phyloP scores from a whole-genome alignment of 2,113 vertebrate species.

The Alethe diademata region DNA sequence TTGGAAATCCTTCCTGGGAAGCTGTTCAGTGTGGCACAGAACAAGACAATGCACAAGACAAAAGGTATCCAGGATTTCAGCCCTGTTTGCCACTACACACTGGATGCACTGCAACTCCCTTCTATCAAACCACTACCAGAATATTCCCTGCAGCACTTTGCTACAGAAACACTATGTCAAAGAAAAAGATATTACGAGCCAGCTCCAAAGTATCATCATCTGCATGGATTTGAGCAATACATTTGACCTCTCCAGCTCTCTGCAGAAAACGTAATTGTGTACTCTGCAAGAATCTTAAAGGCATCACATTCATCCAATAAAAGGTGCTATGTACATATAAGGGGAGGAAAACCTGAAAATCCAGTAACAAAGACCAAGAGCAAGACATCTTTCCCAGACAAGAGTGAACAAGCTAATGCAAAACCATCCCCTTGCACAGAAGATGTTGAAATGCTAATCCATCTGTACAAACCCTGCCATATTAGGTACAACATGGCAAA shows the following conservation, averaged over 20 bases:
- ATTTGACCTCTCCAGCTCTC: neutral
- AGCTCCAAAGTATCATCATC: neutral
- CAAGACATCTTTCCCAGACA: neutral
- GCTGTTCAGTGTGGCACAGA: neutral
- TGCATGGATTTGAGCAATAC: neutral
- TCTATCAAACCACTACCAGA: neutral
- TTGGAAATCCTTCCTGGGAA: neutral
- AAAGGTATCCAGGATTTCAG: neutral
- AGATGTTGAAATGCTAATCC: neutral
- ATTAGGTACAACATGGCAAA: neutral
- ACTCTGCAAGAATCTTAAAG: neutral
- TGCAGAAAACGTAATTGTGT: neutral
- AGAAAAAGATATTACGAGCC: neutral
- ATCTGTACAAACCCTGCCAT: neutral
- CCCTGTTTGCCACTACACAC: neutral
- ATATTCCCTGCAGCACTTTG: neutral
- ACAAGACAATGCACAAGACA: rapidly evolving
- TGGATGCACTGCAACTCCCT: neutral
- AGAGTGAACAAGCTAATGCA: neutral
- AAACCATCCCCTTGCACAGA: neutral
- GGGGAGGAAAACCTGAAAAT: neutral
- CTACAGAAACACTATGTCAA: neutral
- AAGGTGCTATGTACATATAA: neutral
- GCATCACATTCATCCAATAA: neutral
- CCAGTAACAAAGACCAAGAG: neutral